Base-by-base conservation (phyloP, 2,113 vertebrate genomes). In the Ginglymostoma cirratum region DNA sequence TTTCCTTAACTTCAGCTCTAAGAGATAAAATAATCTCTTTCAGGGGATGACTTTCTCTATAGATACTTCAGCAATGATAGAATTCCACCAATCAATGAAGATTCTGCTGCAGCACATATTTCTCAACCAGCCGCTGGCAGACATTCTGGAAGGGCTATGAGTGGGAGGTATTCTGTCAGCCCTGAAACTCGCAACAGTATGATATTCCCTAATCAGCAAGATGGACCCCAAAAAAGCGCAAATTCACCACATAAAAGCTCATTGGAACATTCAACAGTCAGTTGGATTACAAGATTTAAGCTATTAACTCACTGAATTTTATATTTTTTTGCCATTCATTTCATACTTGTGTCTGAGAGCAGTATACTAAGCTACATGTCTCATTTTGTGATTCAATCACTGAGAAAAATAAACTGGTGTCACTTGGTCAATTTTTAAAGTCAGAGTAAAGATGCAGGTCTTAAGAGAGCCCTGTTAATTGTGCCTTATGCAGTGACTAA, bases 31-130 rank as follows among this genome's bases (percentile, higher is more conserved):
- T 7, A 21, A 52, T 97, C 86, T 61, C 0, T 0, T 38, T 34
- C 97, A 99, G 99, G 98, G 52, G 97, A 98, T 90, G 98, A 98
- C 0, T 96, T 97, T 7, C 97, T 99, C 23, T 99, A 98, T 97
- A 97, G 98, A 21, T 99, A 98, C 96, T 98, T 99, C 97, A 99
- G 99, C 94, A 99, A 99, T 1, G 99, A 99, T 96, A 97, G 98
- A n/a, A 99, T 99, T 97, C 97, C 98, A 21, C 97, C 98, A 23
- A 99, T 99, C 96, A 96, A 97, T 0, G 99, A 99, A 97, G 99
- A 99, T 97, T 98, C 96, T 95, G 78, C 98, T 0, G 96, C 97
- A 1, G 96, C 96, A 2, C 94, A 70, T 4, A 98, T 98, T 85
- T 98, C 98, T 96, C 97, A 98, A 83, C 97, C 98, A 0, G 67